Evolutionary conservation across 2,888 invertebrate species (phyloP), one percentile per base, ranked within the genome.

Genomic region (Diploptera punctata): DNA sequence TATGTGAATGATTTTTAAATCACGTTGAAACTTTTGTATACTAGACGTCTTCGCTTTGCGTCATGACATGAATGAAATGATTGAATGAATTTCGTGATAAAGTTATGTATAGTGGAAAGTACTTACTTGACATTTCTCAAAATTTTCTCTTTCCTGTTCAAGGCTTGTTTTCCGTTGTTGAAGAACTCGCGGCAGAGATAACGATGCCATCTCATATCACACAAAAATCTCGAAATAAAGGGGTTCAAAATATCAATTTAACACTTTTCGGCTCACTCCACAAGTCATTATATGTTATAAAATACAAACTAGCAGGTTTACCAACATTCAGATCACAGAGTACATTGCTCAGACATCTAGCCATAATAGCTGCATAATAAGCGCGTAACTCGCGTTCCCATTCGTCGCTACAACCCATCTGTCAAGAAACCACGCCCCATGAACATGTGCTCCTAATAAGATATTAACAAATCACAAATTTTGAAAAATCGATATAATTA

Each of bases 81-180:
- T n/a, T n/a, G n/a, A n/a, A n/a, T n/a, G n/a, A n/a, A n/a, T n/a
- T n/a, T n/a, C n/a, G n/a, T n/a, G n/a, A n/a, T n/a, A n/a, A n/a
- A n/a, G n/a, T n/a, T 21, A 24, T 18, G 24, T 3, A 10, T 24
- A 57, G 2, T 24, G 26, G 5, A 57, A 16, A n/a, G 1, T 10
- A 78, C 83, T 80, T 84, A 93, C 93, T 90, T 93, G 93, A 80
- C 90, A 89, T 83, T 92, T 93, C 83, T 94, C 94, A 81, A 94
- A 94, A 79, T 91, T 91, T 82, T 94, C 94, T 70, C 92, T 87
- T 82, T 93, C 93, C 77, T 90, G 87, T 81, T 93, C 92, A 80
- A 92, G 82, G 80, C 91, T 92, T 76, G 91, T 91, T 84, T 91
- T 92, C 81, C 91, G 88, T 77, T 89, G 89, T 81, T 92, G 91